Evolutionary conservation across 1,140 invertebrate genomes (phyloP).

Genomic region (Bombus waltoni): DNA sequence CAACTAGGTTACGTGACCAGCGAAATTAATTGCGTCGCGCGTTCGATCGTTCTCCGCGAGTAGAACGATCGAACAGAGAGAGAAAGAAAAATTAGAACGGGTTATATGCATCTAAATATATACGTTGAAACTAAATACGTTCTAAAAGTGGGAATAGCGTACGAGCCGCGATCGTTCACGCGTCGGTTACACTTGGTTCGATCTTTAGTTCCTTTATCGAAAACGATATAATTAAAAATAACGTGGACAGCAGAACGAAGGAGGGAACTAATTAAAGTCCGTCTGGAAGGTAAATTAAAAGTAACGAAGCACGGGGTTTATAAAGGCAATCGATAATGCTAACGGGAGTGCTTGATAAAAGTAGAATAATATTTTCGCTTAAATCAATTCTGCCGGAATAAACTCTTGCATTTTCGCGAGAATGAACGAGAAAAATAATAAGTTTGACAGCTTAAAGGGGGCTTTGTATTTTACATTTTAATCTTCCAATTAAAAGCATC

Average conservation of each 20-base stretch:
- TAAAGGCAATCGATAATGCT: not conserved
- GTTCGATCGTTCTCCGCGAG: not conserved
- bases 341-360: not conserved
- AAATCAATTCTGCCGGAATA: not conserved
- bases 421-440: no score
- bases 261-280: no score
- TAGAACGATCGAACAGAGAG: not conserved
- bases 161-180: no score
- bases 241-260: not conserved
- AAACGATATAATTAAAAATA: not conserved
- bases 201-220: not conserved
- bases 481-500: not conserved
- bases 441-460: not conserved
- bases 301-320: not conserved
- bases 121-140: no score
- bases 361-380: not conserved
- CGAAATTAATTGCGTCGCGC: not conserved
- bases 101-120: no score
- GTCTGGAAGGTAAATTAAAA: not conserved
- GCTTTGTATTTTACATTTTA: slow-evolving; percentile 11
- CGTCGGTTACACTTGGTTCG: no score
- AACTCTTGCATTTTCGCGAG: not conserved
- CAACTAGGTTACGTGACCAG: not conserved
- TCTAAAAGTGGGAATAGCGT: no score
- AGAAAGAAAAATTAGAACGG: no score